A percentile compares a stretch with the other conserved stretches of the same genome.
Evolutionary conservation across 2,113 vertebrate species (phyloP).

Genomic region (Alosa alosa): DNA sequence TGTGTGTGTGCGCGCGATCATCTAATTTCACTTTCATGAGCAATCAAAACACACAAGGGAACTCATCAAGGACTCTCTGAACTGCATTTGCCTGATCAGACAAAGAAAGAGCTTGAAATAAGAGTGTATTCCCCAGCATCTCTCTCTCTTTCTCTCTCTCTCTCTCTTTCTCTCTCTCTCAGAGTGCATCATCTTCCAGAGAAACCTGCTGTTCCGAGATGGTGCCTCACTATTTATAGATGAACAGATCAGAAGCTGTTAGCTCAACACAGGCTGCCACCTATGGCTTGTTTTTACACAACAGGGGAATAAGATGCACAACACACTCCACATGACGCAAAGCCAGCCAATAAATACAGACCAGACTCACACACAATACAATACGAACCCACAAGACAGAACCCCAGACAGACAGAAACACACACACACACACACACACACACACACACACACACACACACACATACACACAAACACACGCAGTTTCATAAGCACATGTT

Average conservation of each 20-base stretch:
- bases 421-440: background rate
- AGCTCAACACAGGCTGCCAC: background rate
- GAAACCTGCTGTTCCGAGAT: background rate
- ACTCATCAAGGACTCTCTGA: background rate
- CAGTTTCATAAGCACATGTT: too few relatives aligned
- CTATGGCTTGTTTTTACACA: background rate
- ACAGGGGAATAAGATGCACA: background rate
- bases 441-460: background rate
- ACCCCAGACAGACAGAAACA: conserved; percentile 19
- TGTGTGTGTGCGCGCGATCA: background rate
- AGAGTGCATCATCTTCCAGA: background rate
- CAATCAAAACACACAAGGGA: conserved; percentile 2
- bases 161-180: too few relatives aligned
- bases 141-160: background rate
- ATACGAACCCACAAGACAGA: background rate
- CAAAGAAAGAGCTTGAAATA: background rate
- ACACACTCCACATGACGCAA: conserved; percentile 29
- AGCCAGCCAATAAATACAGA: background rate
- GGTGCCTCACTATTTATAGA: background rate
- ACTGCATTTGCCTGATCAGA: background rate
- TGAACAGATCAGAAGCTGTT: conserved; percentile 6
- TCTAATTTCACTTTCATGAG: conserved; percentile 16
- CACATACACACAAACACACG: background rate
- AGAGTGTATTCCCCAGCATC: background rate
- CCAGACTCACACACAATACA: background rate